A percentile compares a stretch with the other conserved stretches of the same genome.
Conservation (phyloP, 2,888 invertebrate species). For the Chouioia cunea region DNA sequence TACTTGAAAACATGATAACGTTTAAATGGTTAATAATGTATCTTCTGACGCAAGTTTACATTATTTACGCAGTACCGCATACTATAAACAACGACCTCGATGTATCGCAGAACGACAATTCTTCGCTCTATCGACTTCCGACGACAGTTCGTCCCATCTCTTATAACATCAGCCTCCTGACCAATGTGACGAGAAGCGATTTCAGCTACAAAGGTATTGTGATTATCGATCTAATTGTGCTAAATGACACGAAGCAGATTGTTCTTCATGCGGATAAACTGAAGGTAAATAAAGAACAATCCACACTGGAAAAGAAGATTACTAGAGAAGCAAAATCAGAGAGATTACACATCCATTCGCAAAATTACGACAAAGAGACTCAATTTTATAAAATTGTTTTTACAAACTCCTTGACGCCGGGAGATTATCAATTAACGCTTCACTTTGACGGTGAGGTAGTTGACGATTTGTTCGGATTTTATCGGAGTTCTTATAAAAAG, state of each 20-base stretch:
- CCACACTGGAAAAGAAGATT: conserved; percentile 34
- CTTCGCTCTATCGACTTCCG: conserved; percentile 70
- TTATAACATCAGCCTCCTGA: conserved; percentile 69
- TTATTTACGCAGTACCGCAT: too few species aligned
- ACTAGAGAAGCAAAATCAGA: neutral
- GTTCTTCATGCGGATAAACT: conserved; percentile 71
- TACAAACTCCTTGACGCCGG: conserved; percentile 43
- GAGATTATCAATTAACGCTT: conserved; percentile 70
- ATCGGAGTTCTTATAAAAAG: conserved; percentile 72
- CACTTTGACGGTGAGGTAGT: conserved; percentile 72
- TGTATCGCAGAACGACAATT: conserved; percentile 11
- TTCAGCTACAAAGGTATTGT: conserved; percentile 69
- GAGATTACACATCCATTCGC: conserved; percentile 43
- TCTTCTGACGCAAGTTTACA: too few species aligned
- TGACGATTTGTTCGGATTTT: conserved; percentile 75
- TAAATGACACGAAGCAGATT: conserved; percentile 61
- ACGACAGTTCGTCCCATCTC: conserved; percentile 70
- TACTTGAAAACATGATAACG: too few species aligned
- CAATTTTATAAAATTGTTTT: conserved; percentile 54
- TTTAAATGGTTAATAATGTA: too few species aligned
- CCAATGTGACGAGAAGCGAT: conserved; percentile 46
- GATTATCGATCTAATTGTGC: conserved; percentile 66
- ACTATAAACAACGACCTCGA: conserved; percentile 33
- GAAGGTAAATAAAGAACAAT: conserved; percentile 56
- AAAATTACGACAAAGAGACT: conserved; percentile 49